Conservation (phyloP, 2,113 vertebrate genomes). For the Clupea harengus region DNA sequence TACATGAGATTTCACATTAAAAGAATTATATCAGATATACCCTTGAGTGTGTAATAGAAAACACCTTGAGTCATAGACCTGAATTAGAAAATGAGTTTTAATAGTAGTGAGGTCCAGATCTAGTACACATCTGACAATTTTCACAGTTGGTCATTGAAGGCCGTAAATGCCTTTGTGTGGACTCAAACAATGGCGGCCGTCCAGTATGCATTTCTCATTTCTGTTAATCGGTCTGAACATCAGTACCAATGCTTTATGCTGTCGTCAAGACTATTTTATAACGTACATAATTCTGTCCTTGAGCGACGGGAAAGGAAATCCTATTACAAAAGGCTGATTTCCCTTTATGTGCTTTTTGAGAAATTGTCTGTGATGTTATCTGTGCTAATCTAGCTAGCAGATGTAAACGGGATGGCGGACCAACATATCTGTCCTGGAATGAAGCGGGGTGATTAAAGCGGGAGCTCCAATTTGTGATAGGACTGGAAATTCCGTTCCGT, state of each 20-base stretch:
- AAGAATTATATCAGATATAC: slow-evolving; percentile 14
- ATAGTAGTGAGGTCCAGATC: neutral
- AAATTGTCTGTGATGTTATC: slow-evolving; percentile 48
- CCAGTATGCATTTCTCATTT: slow-evolving; percentile 35
- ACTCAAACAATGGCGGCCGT: slow-evolving; percentile 37
- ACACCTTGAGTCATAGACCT: slow-evolving; percentile 14
- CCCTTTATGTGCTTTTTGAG: slow-evolving; percentile 39
- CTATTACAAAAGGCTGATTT: slow-evolving; percentile 48
- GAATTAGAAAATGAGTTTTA: neutral
- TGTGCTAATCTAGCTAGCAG: slow-evolving; percentile 47
- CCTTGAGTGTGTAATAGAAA: neutral
- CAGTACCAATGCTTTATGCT: slow-evolving; percentile 38
- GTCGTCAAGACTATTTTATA: slow-evolving; percentile 39
- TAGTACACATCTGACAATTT: slow-evolving; percentile 27
- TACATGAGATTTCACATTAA: neutral
- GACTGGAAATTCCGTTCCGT: slow-evolving; percentile 20
- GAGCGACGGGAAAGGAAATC: slow-evolving; percentile 45
- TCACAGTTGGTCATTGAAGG: slow-evolving; percentile 19
- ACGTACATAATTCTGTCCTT: slow-evolving; percentile 43
- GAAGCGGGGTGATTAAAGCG: slow-evolving; percentile 22
- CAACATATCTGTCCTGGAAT: slow-evolving; percentile 30
- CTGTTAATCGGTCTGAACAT: slow-evolving; percentile 37
- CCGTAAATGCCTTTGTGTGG: slow-evolving; percentile 34
- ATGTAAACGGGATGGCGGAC: slow-evolving; percentile 43
- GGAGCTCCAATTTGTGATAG: neutral